Base-by-base conservation (phyloP, 2,888 invertebrate species). In the Minunthozetes semirufus region DNA sequence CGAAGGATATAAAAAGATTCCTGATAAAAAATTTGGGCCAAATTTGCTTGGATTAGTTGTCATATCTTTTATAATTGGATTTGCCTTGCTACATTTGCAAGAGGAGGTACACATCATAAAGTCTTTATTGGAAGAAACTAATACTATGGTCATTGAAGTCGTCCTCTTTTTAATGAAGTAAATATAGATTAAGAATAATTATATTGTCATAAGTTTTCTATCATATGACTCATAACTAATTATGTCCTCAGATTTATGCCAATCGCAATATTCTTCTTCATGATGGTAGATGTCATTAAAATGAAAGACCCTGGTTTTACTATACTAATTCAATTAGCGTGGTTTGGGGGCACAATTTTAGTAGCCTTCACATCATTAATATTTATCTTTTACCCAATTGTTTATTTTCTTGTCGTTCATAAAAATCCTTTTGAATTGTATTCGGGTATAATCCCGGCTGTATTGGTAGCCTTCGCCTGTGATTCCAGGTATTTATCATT, bases 221-320 rank as follows among this genome's bases (percentile, higher is more conserved):
- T 66, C n/a, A n/a, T n/a, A n/a, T 6, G 4, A 22, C 13, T 71
- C 17, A 29, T 11, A 29, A 11, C 33, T 42, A 38, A 22, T 72
- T 15, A 53, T 46, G 19, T 38, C n/a, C 38, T 29, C 38, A 72
- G 46, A 25, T n/a, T 71, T 33, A 71, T 71, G 71, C 75, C 75
- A 27, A 42, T 75, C 0, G 75, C 71, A 13, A 75, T 75, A 71
- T 75, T 75, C 56, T 33, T 17, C 11, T 75, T 71, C 71, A 75
- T 75, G 75, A 71, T 33, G 29, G 70, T 38, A 8, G 75, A 72
- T 22, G 71, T 27, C 22, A 53, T 75, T 3, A 71, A 53, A 46
- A 71, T 75, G 75, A 17, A 50, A 0, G 71, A 71, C 8, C 50
- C 71, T 0, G 42, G 38, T 13, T 25, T 22, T 11, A 19, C 59